phyloP scores from a whole-genome alignment of 2,797 vertebrate genomes.

The Kryptopterus vitreolus region DNA sequence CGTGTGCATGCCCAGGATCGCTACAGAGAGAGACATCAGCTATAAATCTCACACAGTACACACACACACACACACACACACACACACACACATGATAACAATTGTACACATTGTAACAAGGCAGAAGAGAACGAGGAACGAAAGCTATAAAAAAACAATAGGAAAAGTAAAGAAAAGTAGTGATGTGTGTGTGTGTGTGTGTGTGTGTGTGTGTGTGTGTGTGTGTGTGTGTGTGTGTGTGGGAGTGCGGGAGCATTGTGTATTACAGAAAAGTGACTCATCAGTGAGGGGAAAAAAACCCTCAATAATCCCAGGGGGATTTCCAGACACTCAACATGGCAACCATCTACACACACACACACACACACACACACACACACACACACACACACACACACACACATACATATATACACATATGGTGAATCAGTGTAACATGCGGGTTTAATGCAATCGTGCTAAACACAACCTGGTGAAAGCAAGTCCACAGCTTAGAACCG shows the following conservation, averaged over 20 bases:
- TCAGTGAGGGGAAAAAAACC: background rate
- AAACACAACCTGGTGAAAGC: slow-evolving; percentile 42
- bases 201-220: background rate
- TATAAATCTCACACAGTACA: background rate
- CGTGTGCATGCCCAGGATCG: slow-evolving; percentile 98
- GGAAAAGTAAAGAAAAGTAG: background rate
- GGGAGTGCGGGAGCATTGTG: background rate
- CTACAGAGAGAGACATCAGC: slow-evolving; percentile 64
- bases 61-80: background rate
- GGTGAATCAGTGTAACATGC: slow-evolving; percentile 1
- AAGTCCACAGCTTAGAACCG: slow-evolving; percentile 40
- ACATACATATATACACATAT: background rate
- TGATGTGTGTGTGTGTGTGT: background rate
- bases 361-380: background rate
- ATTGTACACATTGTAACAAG: background rate
- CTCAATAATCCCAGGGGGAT: slow-evolving; percentile 16
- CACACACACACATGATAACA: background rate
- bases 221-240: background rate
- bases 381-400: background rate
- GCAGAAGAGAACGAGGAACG: background rate
- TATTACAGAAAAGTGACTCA: background rate
- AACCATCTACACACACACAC: background rate
- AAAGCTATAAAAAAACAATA: background rate
- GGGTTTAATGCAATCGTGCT: slow-evolving; percentile 9
- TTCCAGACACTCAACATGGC: slow-evolving; percentile 10